Percentiles rank a stretch among this genome's conserved stretches.
Evolutionary conservation across 2,888 invertebrate species (phyloP).

Genomic region (Desoria tigrina): DNA sequence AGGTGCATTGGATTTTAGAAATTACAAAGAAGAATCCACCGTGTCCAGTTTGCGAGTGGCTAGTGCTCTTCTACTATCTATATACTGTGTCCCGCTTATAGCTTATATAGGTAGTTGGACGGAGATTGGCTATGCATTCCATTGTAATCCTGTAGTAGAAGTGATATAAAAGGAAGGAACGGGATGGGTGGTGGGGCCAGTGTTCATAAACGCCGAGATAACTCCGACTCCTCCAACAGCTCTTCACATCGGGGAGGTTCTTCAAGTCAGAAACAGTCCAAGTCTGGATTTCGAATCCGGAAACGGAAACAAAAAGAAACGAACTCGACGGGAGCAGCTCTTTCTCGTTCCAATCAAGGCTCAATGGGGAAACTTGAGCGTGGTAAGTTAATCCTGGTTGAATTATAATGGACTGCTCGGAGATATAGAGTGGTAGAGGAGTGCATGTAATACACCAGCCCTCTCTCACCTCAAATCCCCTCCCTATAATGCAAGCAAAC

Average conservation of each 20-base stretch:
- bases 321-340: conserved; percentile 22
- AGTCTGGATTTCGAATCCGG: conserved; percentile 50
- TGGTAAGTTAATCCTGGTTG: conserved; percentile 33
- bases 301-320: conserved; percentile 50
- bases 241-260: conserved; percentile 36
- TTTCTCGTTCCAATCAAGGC: conserved; percentile 34
- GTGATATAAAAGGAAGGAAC: conserved; percentile 26
- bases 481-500: not conserved
- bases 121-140: conserved; percentile 9
- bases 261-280: conserved; percentile 41
- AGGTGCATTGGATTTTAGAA: conserved; percentile 3
- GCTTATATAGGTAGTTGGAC: no score
- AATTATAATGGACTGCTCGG: no score
- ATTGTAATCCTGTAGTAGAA: conserved; percentile 15
- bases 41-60: no score
- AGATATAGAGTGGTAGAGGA: no score
- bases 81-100: no score
- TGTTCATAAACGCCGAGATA: conserved; percentile 50
- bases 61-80: no score
- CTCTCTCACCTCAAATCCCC: not conserved
- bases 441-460: no score
- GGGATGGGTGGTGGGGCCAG: conserved; percentile 53
- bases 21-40: not conserved
- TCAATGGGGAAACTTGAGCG: conserved; percentile 51
- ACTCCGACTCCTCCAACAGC: conserved; percentile 45